These are phyloP conservation scores for Carassius carassius DNA, from an alignment of 2,113 vertebrate species.

Conservation along the genomic window DNA sequence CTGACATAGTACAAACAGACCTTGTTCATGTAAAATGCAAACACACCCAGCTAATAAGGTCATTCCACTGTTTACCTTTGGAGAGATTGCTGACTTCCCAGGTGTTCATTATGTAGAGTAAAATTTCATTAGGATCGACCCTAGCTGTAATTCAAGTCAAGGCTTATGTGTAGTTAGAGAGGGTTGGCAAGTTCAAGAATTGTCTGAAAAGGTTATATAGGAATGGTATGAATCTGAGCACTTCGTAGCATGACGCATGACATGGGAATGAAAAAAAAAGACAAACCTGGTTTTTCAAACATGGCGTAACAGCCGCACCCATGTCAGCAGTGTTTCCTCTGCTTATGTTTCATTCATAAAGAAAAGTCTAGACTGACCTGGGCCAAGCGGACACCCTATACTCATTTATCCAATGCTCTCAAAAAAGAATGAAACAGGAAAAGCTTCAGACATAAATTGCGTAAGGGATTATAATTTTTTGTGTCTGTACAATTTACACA, in stretches of 20 bases:
- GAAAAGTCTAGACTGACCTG: constrained; percentile 64
- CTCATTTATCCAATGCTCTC: constrained; percentile 56
- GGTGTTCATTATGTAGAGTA: constrained; percentile 46
- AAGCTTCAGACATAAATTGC: constrained; percentile 52
- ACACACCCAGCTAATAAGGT: constrained; percentile 48
- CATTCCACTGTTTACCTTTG: constrained; percentile 40
- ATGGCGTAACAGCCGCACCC: constrained; percentile 58
- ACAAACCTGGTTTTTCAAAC: constrained; percentile 7
- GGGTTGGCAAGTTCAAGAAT: constrained; percentile 34
- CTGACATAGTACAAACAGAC: constrained; percentile 49
- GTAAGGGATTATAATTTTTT: constrained; percentile 60
- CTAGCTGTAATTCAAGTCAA: constrained; percentile 49
- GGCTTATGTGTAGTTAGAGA: constrained; percentile 25
- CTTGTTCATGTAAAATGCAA: constrained; percentile 54
- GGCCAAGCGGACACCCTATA: constrained; percentile 59
- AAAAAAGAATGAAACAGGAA: constrained; percentile 57
- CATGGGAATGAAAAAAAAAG: constrained; percentile 13
- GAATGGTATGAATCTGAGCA: constrained; percentile 51
- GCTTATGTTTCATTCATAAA: constrained; percentile 67
- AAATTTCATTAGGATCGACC: constrained; percentile 47
- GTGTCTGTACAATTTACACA: constrained; percentile 47
- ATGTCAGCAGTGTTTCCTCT: constrained; percentile 54
- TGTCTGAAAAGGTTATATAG: constrained; percentile 45
- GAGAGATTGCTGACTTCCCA: constrained; percentile 46
- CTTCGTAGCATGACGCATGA: constrained; percentile 41